Conservation (phyloP, 2,888 invertebrate genomes). For the Archips crataeganus region DNA sequence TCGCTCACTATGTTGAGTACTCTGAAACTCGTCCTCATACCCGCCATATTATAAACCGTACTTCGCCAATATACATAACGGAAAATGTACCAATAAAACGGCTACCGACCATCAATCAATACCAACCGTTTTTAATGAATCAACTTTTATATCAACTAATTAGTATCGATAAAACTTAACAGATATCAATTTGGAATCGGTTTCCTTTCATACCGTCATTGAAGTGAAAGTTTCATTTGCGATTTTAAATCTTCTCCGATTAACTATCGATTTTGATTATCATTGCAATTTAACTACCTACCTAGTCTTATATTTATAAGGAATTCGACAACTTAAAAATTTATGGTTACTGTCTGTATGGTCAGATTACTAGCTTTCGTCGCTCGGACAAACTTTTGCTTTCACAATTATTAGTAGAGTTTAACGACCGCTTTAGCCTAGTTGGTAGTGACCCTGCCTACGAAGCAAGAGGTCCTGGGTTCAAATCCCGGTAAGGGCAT, state of each 20-base stretch:
- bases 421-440: too few species aligned
- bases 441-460: too few species aligned
- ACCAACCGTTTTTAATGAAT: conserved; percentile 20
- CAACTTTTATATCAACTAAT: conserved; percentile 37
- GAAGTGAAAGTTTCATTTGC: conserved; percentile 15
- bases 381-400: too few species aligned
- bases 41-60: not conserved
- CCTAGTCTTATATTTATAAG: not conserved
- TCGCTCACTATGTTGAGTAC: not conserved
- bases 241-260: not conserved
- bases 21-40: not conserved
- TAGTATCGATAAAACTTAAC: conserved; percentile 30
- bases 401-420: too few species aligned
- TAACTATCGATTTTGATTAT: not conserved
- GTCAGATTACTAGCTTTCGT: too few species aligned
- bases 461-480: too few species aligned
- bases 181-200: conserved; percentile 16
- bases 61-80: conserved; percentile 30
- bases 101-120: conserved; percentile 44
- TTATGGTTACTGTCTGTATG: not conserved
- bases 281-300: not conserved
- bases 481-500: too few species aligned
- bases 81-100: conserved; percentile 40
- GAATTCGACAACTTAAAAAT: not conserved
- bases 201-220: conserved; percentile 19